Evolutionary conservation across 1,140 invertebrate genomes (phyloP), one percentile per base, ranked within the genome.

Genomic region (Medauroidea extradentata): DNA sequence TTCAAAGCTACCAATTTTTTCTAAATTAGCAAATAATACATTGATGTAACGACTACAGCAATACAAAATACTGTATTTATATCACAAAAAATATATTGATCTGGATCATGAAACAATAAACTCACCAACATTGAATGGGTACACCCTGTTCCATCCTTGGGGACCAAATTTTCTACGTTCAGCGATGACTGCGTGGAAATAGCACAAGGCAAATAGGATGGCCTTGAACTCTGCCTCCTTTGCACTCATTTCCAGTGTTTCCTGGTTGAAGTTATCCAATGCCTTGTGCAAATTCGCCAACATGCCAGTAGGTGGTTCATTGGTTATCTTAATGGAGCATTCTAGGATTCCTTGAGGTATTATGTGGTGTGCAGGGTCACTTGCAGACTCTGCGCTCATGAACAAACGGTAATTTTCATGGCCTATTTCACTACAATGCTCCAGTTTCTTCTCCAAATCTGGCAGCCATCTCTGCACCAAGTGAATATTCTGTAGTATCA

Each of bases 261-360:
- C 93, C 74, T 97, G 93, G 66, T 78, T 90, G 73, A 98, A 98
- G 77, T 96, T 96, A 69, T 95, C 90, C 29, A 98, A 72, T 13
- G 94, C 89, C 78, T 96, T 96, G 71, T 96, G 93, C 19, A 96
- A 81, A 74, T 97, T 98, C 0, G 94, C 93, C 73, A 83, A 82
- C 87, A 98, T 96, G 43, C 95, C 94, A 21, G 90, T 93, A 0
- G 95, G 94, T 3, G 94, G 93, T 75, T 98, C 94, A 68, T 97
- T 97, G 0, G 94, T 96, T 39, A 98, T 96, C 78, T 98, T 98
- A 67, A 97, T 94, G 0, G 93, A 89, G 0, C 91, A 90, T 73
- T 98, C 94, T 4, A 98, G 74, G 64, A 98, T 90, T 52, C 94
- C 94, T 46, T 84, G 83, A 13, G 88, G 88, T 61, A 90, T 86